Conservation (phyloP, 37 sponge, comb jelly and placozoan genomes). For the Eunapius fragilis region DNA sequence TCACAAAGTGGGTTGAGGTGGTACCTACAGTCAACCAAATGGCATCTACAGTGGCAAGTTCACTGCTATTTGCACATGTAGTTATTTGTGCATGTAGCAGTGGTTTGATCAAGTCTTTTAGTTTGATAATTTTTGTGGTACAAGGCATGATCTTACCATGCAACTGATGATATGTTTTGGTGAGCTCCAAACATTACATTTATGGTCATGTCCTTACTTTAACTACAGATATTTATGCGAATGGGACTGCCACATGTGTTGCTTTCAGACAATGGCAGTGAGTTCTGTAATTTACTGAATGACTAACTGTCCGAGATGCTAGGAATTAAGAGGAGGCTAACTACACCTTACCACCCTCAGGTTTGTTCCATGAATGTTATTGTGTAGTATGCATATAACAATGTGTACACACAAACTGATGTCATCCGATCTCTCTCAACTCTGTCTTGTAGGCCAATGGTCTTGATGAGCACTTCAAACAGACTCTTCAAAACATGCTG, state of each 20-base stretch:
- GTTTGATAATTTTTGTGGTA: too few relatives aligned
- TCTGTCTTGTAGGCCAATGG: constrained; percentile 56
- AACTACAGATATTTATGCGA: constrained; percentile 62
- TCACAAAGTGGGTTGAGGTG: constrained; percentile 73
- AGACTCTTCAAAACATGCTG: constrained; percentile 71
- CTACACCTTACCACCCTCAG: constrained; percentile 74
- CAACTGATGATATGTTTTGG: too few relatives aligned
- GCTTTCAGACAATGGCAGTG: constrained; percentile 49
- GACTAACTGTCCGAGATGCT: constrained; percentile 8
- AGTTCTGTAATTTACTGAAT: constrained; percentile 59
- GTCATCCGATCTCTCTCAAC: too few relatives aligned
- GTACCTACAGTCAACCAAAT: constrained; percentile 40
- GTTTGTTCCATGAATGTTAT: neutral
- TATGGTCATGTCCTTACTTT: too few relatives aligned
- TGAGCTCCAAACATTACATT: too few relatives aligned
- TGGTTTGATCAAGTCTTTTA: too few relatives aligned
- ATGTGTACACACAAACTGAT: neutral
- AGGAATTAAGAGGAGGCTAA: too few relatives aligned
- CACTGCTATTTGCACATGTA: constrained; percentile 3
- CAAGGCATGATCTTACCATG: too few relatives aligned
- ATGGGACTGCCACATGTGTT: constrained; percentile 64
- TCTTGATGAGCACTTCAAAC: constrained; percentile 67
- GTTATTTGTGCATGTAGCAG: too few relatives aligned
- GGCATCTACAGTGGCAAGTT: constrained; percentile 45
- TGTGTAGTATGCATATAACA: neutral